Percentiles rank a stretch among this genome's conserved stretches.
Evolutionary conservation across 2,113 vertebrate genomes (phyloP).

Genomic region (Pluvialis apricaria): DNA sequence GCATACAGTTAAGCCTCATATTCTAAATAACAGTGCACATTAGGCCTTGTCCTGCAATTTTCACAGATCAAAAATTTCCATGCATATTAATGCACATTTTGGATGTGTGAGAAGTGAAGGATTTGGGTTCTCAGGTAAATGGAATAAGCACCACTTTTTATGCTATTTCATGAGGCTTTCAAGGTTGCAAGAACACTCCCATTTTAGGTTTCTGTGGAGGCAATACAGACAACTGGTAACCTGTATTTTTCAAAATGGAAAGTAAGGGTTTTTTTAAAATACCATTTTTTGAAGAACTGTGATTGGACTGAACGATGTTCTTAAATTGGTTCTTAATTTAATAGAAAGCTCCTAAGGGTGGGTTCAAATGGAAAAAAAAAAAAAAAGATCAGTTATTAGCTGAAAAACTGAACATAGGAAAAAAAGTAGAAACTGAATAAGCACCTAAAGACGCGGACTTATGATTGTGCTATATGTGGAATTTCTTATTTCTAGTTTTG

Average conservation of each 20-base stretch:
- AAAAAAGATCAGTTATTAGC: background rate
- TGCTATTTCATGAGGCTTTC: background rate
- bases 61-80: background rate
- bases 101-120: background rate
- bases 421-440: background rate
- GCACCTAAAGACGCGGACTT: background rate
- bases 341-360: background rate
- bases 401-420: background rate
- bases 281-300: background rate
- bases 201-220: background rate
- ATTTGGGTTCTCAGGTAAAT: background rate
- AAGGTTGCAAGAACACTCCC: background rate
- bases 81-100: background rate
- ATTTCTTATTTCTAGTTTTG: background rate
- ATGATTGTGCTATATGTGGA: background rate
- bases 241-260: background rate
- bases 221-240: background rate
- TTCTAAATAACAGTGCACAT: background rate
- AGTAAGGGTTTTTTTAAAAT: background rate
- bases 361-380: background rate
- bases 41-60: background rate
- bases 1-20: background rate
- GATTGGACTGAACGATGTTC: background rate
- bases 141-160: background rate
- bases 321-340: background rate